Conservation (phyloP, 2,113 vertebrate genomes). For the Heterocephalus glaber region DNA sequence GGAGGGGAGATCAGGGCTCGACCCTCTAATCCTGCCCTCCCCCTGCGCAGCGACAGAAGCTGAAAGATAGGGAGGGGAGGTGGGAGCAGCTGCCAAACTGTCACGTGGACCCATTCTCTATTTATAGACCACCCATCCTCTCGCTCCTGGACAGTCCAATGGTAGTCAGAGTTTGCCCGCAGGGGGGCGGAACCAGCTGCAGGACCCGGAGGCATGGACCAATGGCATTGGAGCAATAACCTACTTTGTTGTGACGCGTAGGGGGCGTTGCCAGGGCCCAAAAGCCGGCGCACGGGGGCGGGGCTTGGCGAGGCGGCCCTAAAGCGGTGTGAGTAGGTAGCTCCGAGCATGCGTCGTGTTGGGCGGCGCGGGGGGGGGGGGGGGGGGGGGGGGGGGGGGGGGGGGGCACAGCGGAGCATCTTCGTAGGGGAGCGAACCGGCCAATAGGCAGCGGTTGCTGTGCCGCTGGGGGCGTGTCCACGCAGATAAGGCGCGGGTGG, state of each 20-base stretch:
- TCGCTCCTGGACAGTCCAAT: conserved; percentile 56
- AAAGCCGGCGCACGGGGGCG: background rate
- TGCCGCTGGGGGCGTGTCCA: conserved; percentile 52
- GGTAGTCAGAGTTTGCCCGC: conserved; percentile 36
- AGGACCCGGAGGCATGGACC: background rate
- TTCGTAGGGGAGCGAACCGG: background rate
- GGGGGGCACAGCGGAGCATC: background rate
- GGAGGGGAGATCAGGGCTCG: conserved; percentile 5
- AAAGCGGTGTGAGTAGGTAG: conserved; percentile 12
- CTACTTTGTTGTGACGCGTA: conserved; percentile 60
- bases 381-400: too few relatives aligned
- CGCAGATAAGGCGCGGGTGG: conserved; percentile 67
- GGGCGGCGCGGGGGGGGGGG: background rate
- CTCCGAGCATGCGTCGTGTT: conserved; percentile 68
- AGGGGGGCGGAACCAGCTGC: conserved; percentile 51
- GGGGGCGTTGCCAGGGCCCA: background rate
- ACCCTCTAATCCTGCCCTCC: background rate
- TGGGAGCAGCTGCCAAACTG: conserved; percentile 14
- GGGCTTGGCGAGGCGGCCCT: conserved; percentile 48
- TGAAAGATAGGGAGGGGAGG: background rate
- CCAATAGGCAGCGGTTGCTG: conserved; percentile 63
- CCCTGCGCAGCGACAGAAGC: conserved; percentile 26
- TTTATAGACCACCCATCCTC: conserved; percentile 69
- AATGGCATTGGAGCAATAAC: conserved; percentile 59
- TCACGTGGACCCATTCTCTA: conserved; percentile 68